Conservation (phyloP, 2,113 vertebrate species). For the Hepsetus odoe region DNA sequence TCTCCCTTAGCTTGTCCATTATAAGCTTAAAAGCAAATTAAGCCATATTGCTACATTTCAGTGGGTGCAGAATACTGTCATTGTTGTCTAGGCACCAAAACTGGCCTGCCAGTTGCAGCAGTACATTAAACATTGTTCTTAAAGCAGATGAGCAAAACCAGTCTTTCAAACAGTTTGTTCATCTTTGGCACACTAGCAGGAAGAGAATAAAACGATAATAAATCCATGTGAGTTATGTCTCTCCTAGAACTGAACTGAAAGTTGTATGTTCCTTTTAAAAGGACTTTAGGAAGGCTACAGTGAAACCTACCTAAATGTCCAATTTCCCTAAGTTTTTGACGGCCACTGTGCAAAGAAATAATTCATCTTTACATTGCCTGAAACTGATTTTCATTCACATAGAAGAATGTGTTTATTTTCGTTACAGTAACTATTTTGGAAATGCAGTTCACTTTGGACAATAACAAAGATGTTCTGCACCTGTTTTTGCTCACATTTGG, state of each 20-base stretch:
- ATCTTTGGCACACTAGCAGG: background rate
- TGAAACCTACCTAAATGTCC: background rate
- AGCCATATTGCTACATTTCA: background rate
- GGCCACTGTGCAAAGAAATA: too few species aligned
- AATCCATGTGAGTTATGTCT: background rate
- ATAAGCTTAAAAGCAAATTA: too few species aligned
- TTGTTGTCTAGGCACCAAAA: background rate
- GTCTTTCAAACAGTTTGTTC: background rate
- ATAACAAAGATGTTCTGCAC: background rate
- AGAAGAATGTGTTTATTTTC: too few species aligned
- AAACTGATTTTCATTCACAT: too few species aligned
- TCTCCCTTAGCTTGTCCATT: background rate
- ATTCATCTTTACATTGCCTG: too few species aligned
- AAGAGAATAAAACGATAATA: background rate
- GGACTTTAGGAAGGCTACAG: background rate
- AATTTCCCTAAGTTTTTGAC: too few species aligned
- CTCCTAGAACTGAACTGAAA: background rate
- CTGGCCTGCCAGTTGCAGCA: conserved; percentile 18
- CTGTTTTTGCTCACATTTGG: background rate
- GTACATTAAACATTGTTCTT: background rate
- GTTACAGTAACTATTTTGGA: too few species aligned
- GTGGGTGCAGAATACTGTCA: background rate
- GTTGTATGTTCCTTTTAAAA: background rate
- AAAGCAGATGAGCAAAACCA: background rate
- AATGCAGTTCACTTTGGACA: too few species aligned